Percentiles rank a stretch among this genome's conserved stretches.
phyloP scores from a whole-genome alignment of 1,140 invertebrate genomes.

The Penaeus japonicus region DNA sequence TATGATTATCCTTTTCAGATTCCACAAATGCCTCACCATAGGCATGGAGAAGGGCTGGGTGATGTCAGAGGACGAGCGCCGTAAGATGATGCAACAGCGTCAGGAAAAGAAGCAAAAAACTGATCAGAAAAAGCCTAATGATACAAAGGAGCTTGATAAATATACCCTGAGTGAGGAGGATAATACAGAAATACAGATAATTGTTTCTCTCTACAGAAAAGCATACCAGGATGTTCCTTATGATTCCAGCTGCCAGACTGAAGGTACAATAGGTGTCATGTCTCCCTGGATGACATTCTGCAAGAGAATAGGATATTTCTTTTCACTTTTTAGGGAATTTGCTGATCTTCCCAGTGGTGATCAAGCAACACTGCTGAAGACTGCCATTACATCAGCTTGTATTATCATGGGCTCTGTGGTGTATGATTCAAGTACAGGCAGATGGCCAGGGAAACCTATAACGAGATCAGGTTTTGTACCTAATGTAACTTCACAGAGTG shows the following conservation, averaged over 20 bases:
- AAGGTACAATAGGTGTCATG: constrained; percentile 48
- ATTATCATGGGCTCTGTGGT: constrained; percentile 59
- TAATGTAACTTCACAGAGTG: constrained; percentile 43
- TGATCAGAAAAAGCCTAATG: constrained; percentile 23
- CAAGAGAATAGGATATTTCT: constrained; percentile 57
- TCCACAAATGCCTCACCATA: constrained; percentile 65
- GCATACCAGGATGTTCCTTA: constrained; percentile 58
- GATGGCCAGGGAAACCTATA: constrained; percentile 34
- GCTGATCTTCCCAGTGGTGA: constrained; percentile 48
- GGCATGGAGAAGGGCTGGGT: constrained; percentile 68
- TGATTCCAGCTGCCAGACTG: neutral
- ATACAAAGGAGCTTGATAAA: neutral
- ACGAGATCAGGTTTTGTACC: constrained; percentile 42
- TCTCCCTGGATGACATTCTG: constrained; percentile 59
- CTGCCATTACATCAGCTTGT: constrained; percentile 58
- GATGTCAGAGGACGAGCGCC: constrained; percentile 66
- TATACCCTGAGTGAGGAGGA: constrained; percentile 50
- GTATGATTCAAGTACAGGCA: constrained; percentile 50
- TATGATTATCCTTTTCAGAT: constrained; percentile 60
- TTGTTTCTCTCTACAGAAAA: constrained; percentile 53
- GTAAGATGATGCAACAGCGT: constrained; percentile 62
- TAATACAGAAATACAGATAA: constrained; percentile 50
- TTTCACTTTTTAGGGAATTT: constrained; percentile 56
- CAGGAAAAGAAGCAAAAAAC: constrained; percentile 60
- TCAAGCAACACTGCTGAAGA: constrained; percentile 52